Evolutionary conservation across 2,797 vertebrate genomes (phyloP).

Genomic region (Lates japonicus): DNA sequence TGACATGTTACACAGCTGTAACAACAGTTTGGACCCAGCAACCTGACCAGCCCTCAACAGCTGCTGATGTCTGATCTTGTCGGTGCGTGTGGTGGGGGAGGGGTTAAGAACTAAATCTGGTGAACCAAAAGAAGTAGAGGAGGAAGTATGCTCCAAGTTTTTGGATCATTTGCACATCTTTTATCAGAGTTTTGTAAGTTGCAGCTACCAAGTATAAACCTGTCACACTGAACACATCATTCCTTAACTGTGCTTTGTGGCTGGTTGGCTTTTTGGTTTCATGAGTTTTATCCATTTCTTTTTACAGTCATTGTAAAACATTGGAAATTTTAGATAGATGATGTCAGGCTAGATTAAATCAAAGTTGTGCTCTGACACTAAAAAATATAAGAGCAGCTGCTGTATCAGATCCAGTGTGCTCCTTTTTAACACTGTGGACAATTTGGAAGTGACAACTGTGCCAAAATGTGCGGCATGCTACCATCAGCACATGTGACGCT

Average conservation of each 20-base stretch:
- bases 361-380: neutral
- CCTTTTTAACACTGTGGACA: neutral
- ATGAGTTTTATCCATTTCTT: neutral
- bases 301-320: neutral
- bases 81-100: neutral
- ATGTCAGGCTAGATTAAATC: neutral
- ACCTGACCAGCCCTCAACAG: conserved; percentile 29
- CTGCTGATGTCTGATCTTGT: conserved; percentile 49
- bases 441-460: neutral
- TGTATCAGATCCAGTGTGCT: neutral
- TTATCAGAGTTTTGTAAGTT: neutral
- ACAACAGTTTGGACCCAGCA: conserved; percentile 32
- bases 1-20: conserved; percentile 13
- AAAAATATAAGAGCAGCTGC: neutral
- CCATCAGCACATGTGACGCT: neutral
- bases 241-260: neutral
- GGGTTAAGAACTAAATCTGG: conserved; percentile 47
- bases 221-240: neutral
- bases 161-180: conserved; percentile 13
- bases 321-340: neutral
- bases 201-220: neutral
- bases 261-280: neutral
- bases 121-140: conserved; percentile 17
- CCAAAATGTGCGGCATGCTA: neutral
- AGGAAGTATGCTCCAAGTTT: neutral